Percentiles rank a stretch among this genome's conserved stretches.
Evolutionary conservation across 2,113 vertebrate species (phyloP).

Genomic region (Sturnus vulgaris): DNA sequence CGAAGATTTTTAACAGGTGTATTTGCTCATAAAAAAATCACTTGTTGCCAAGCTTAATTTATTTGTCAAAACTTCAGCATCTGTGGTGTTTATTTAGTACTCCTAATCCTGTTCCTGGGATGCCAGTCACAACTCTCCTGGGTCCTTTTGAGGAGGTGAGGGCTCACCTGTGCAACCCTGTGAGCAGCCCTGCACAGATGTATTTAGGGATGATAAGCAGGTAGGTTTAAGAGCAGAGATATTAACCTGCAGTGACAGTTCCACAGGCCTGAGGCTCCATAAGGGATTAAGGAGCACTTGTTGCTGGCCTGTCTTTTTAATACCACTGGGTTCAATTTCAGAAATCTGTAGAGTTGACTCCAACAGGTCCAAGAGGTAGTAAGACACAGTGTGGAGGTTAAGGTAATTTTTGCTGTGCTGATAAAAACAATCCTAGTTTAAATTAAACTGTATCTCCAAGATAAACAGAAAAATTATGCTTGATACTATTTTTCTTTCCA

Average conservation of each 20-base stretch:
- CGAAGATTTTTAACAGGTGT: background rate
- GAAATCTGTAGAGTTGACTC: background rate
- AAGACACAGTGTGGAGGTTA: no score
- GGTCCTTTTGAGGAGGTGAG: background rate
- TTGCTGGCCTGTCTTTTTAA: background rate
- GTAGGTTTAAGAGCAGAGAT: background rate
- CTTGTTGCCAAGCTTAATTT: background rate
- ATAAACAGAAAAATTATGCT: background rate
- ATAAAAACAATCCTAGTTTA: background rate
- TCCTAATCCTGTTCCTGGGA: background rate
- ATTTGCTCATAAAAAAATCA: background rate
- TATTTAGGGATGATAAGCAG: background rate
- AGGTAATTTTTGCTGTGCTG: background rate
- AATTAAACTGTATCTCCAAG: background rate
- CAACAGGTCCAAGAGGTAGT: background rate
- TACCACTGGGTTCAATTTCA: background rate
- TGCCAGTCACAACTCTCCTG: background rate
- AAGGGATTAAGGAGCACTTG: background rate
- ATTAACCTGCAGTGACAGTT: background rate
- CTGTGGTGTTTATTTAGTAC: background rate
- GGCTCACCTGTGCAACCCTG: background rate
- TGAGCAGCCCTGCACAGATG: background rate
- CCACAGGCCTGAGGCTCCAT: background rate
- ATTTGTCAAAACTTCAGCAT: background rate
- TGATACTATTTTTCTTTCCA: background rate